Evolutionary conservation across 2,888 invertebrate genomes (phyloP).

Genomic region (Eupithecia dodoneata): DNA sequence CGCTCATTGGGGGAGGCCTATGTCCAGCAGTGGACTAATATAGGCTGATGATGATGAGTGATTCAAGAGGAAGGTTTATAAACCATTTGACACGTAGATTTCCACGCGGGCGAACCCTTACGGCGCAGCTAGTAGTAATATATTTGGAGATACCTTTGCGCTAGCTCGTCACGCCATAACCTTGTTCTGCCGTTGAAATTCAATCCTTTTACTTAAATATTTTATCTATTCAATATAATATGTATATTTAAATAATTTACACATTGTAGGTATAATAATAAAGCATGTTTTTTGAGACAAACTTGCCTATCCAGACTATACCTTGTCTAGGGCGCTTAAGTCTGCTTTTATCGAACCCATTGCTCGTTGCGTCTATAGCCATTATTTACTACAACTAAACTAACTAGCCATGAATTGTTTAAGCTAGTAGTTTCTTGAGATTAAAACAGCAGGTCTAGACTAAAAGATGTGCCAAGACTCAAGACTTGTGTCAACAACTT

Average conservation of each 20-base stretch:
- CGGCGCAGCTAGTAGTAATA: not conserved
- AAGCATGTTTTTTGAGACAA: no score
- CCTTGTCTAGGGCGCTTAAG: not conserved
- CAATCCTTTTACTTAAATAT: not conserved
- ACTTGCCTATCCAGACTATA: no score
- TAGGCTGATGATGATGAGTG: no score
- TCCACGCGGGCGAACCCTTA: no score
- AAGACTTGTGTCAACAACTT: slow-evolving; percentile 14
- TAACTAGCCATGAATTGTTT: not conserved
- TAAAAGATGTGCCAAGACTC: slow-evolving; percentile 1
- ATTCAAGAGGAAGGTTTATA: no score
- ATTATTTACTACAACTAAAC: not conserved
- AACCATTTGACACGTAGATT: no score
- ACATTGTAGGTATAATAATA: no score
- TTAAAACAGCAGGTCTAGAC: not conserved
- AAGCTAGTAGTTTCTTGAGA: not conserved
- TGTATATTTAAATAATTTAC: not conserved
- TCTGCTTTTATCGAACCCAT: not conserved
- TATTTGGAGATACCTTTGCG: not conserved
- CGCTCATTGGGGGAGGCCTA: no score
- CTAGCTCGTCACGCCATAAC: not conserved
- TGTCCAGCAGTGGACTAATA: no score
- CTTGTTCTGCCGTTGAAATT: not conserved
- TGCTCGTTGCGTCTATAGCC: not conserved
- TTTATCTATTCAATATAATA: no score